Conservation (phyloP, 2,888 invertebrate genomes). For the Ormyrus rosae region DNA sequence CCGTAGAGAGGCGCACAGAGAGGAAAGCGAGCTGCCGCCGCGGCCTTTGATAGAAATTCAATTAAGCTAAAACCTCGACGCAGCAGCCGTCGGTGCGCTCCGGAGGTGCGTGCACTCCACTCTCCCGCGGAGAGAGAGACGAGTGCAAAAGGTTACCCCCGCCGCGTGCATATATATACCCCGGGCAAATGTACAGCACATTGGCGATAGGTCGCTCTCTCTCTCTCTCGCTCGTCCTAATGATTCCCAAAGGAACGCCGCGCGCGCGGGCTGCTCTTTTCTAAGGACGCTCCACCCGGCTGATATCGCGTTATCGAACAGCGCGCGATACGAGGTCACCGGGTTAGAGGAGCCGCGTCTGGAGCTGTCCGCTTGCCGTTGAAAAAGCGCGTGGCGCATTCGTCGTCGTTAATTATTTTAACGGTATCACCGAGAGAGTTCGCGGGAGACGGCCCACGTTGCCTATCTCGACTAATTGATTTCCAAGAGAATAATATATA, state of each 20-base stretch:
- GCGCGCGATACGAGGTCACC: conserved; percentile 7
- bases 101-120: too few relatives aligned
- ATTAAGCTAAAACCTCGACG: conserved; percentile 61
- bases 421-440: background rate
- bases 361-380: background rate
- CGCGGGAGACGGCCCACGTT: background rate
- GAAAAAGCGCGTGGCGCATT: background rate
- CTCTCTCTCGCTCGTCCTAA: too few relatives aligned
- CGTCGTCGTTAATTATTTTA: background rate
- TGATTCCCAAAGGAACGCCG: too few relatives aligned
- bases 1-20: background rate
- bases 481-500: background rate
- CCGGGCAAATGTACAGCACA: too few relatives aligned
- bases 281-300: too few relatives aligned
- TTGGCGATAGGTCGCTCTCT: too few relatives aligned
- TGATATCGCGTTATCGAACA: background rate
- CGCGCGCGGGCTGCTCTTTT: too few relatives aligned
- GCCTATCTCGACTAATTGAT: background rate
- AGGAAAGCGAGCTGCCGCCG: background rate
- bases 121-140: too few relatives aligned
- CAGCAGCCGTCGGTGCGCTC: background rate
- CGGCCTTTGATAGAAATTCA: conserved; percentile 60
- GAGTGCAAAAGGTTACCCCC: too few relatives aligned
- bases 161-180: background rate
- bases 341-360: conserved; percentile 10